A percentile compares a stretch with the other conserved stretches of the same genome.
Conservation (phyloP, 2,888 invertebrate species). For the Dynastes grantii region DNA sequence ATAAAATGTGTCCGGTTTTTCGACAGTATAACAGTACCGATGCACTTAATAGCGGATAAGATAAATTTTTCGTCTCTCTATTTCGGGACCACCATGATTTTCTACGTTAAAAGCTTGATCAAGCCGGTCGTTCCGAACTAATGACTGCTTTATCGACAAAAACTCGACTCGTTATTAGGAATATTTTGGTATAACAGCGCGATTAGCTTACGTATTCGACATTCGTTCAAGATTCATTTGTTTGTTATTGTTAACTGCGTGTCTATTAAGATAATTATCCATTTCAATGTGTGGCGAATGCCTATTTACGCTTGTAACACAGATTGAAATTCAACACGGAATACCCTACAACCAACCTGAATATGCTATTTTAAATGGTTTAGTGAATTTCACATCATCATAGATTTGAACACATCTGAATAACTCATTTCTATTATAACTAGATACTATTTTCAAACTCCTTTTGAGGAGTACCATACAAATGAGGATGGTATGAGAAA, state of each 20-base stretch:
- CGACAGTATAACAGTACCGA: constrained; percentile 57
- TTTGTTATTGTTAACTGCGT: neutral
- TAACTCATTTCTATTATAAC: no score
- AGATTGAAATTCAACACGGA: neutral
- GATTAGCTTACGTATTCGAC: constrained; percentile 32
- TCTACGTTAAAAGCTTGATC: constrained; percentile 37
- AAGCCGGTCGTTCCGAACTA: constrained; percentile 27
- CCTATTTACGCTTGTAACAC: neutral
- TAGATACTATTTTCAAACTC: no score
- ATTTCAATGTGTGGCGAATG: neutral
- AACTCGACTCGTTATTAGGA: constrained; percentile 37
- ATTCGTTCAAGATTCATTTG: constrained; percentile 1
- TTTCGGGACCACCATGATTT: constrained; percentile 53
- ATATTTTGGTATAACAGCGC: constrained; percentile 1
- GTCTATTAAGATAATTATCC: neutral
- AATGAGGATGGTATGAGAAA: no score
- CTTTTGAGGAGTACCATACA: no score
- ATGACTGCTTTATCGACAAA: constrained; percentile 43
- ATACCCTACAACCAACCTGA: no score
- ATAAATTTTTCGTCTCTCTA: constrained; percentile 57
- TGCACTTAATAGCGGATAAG: constrained; percentile 62
- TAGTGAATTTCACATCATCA: no score
- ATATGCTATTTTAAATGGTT: no score
- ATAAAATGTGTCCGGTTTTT: constrained; percentile 65
- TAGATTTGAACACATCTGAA: no score